Percentiles rank a stretch among this genome's conserved stretches.
Evolutionary conservation across 23 tunicate genomes (phyloP).

Genomic region (Styela clava): DNA sequence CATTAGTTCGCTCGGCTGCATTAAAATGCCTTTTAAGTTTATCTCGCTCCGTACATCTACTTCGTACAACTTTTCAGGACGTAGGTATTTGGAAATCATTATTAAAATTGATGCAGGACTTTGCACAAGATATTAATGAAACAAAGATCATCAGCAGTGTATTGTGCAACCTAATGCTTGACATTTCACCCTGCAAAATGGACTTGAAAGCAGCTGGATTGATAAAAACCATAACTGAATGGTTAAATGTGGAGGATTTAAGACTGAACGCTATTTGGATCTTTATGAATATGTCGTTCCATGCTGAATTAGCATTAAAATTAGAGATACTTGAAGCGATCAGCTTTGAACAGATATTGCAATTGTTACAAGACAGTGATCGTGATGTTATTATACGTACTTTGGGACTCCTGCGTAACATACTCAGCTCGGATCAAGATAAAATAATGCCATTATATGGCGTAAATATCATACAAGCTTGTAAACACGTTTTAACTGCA

Average conservation of each 20-base stretch:
- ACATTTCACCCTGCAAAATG: conserved; percentile 65
- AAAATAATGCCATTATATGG: conserved; percentile 46
- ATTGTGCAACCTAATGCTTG: conserved; percentile 65
- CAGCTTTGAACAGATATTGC: conserved; percentile 37
- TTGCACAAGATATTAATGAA: conserved; percentile 27
- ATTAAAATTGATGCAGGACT: conserved; percentile 38
- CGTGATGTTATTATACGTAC: conserved; percentile 48
- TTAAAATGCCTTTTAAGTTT: conserved; percentile 62
- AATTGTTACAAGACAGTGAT: conserved; percentile 35
- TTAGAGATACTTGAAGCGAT: conserved; percentile 44
- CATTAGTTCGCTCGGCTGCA: conserved; percentile 45
- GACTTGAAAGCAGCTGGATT: conserved; percentile 38
- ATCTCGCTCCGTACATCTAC: conserved; percentile 70
- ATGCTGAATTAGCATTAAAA: conserved; percentile 44
- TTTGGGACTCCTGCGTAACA: conserved; percentile 54
- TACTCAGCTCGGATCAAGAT: conserved; percentile 39
- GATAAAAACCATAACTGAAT: conserved; percentile 29
- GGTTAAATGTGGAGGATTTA: conserved; percentile 57
- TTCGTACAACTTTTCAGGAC: conserved; percentile 71
- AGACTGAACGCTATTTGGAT: conserved; percentile 63
- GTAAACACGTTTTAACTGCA: conserved; percentile 28
- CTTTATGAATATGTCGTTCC: conserved; percentile 40
- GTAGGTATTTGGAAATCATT: conserved; percentile 56
- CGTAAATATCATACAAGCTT: conserved; percentile 67
- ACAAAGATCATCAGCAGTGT: conserved; percentile 40